phyloP scores from a whole-genome alignment of 2,797 vertebrate genomes.

The Rousettus madagascariensis region DNA sequence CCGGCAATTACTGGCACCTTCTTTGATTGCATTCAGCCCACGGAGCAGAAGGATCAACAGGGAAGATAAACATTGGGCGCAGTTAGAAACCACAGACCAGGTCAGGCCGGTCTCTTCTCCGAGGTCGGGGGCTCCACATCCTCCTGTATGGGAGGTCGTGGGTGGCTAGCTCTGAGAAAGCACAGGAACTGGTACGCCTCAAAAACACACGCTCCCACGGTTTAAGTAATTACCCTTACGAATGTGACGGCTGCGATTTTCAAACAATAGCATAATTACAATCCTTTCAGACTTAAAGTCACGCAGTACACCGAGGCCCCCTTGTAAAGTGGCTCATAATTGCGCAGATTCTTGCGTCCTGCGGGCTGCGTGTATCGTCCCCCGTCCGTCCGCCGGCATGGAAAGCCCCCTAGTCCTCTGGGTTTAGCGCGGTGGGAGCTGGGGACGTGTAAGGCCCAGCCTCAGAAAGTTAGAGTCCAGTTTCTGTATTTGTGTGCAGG shows the following conservation, averaged over 20 bases:
- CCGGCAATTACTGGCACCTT: background rate
- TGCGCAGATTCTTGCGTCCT: background rate
- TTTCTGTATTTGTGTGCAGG: no score
- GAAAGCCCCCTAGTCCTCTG: no score
- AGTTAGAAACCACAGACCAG: background rate
- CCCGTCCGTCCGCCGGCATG: no score
- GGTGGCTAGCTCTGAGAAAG: background rate
- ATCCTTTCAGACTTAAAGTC: background rate
- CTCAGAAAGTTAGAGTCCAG: no score
- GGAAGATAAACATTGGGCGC: no score
- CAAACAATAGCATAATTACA: background rate
- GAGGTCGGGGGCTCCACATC: background rate
- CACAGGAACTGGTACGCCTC: background rate
- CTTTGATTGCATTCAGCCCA: background rate
- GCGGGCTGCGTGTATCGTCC: no score
- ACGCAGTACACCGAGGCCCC: rapidly evolving
- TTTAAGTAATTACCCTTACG: background rate
- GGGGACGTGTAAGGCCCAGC: no score
- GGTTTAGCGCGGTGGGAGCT: no score
- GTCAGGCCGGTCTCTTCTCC: background rate
- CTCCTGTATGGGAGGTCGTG: rapidly evolving
- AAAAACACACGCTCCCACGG: background rate
- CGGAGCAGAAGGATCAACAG: background rate
- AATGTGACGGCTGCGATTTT: background rate
- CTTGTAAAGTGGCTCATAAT: rapidly evolving